Base-by-base conservation (phyloP, 2,888 invertebrate genomes). In the Temnothorax ravouxi region DNA sequence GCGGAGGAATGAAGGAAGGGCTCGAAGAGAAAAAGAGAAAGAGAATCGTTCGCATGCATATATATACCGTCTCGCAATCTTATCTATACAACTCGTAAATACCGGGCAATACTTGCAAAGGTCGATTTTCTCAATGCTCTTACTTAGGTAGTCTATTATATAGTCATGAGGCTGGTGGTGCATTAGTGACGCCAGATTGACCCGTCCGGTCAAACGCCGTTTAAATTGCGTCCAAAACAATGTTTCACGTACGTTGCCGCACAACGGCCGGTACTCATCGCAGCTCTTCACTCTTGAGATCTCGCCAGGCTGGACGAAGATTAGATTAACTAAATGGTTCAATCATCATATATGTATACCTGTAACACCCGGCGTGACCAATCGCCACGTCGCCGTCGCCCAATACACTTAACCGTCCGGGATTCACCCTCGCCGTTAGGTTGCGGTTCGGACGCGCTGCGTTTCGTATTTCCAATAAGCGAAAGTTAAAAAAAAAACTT, bases 101-200 rank as follows among this genome's bases (percentile, higher is more conserved):
- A 87, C 61, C 84, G 71, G 47, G 81, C 83, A 75, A 79, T 87
- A 84, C 66, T 66, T 47, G 84, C 79, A 83, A 90, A 87, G 84
- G 84, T 77, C 86, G 79, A 86, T 88, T 79, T 79, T 86, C 82
- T 69, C 86, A 44, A 85, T 77, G 86, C 84, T 87, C 74, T 87
- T 87, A 87, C 89, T 90, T 75, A 59, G 74, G 77, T 87, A 86
- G 81, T 88, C 89, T 90, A 91, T 92, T 92, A 91, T 86, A 87
- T 84, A 88, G 90, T 85, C 90, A 89, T 88, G 89, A 89, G 91
- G 75, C 74, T 85, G 83, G 84, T 84, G 81, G 88, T 88, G 92
- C 91, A 93, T 93, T 92, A 93, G 92, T 92, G 91, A 86, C 90
- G 92, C 89, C 90, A 91, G 92, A 92, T 92, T 92, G 91, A 92